phyloP scores from a whole-genome alignment of 2,113 vertebrate genomes.

The Azemiops feae region DNA sequence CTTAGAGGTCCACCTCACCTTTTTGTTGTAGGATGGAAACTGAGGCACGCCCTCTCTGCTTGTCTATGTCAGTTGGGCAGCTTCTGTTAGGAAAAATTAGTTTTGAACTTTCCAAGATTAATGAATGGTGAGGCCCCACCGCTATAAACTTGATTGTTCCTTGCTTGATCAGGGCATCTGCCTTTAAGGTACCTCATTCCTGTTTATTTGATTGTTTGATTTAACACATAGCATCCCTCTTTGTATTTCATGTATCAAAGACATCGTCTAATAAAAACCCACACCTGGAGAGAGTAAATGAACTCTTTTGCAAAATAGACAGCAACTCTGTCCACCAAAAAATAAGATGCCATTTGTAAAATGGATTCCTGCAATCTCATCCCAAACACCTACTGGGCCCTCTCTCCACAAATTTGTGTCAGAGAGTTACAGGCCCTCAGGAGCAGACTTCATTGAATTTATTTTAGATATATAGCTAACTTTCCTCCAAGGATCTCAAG shows the following conservation, averaged over 20 bases:
- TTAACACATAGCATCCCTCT: not conserved
- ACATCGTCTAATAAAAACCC: not conserved
- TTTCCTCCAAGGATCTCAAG: not conserved
- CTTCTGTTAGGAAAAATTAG: not conserved
- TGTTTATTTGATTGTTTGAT: not conserved
- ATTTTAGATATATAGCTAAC: not conserved
- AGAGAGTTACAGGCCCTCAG: not conserved
- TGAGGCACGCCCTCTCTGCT: not conserved
- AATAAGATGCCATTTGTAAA: not conserved
- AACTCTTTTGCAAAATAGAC: not conserved
- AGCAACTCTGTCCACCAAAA: not conserved
- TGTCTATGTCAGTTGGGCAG: not conserved
- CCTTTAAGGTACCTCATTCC: not conserved
- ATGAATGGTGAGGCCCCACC: not conserved
- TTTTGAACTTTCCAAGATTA: not conserved
- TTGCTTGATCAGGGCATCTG: not conserved
- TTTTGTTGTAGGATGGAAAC: not conserved
- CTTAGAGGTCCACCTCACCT: not conserved
- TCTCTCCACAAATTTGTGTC: not conserved
- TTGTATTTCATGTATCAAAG: not conserved
- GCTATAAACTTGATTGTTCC: not conserved
- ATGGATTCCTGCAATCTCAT: not conserved
- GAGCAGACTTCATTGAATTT: not conserved
- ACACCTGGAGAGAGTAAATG: not conserved
- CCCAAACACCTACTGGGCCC: not conserved